phyloP scores from a whole-genome alignment of 2,888 invertebrate species.

The Microchrysa polita region DNA sequence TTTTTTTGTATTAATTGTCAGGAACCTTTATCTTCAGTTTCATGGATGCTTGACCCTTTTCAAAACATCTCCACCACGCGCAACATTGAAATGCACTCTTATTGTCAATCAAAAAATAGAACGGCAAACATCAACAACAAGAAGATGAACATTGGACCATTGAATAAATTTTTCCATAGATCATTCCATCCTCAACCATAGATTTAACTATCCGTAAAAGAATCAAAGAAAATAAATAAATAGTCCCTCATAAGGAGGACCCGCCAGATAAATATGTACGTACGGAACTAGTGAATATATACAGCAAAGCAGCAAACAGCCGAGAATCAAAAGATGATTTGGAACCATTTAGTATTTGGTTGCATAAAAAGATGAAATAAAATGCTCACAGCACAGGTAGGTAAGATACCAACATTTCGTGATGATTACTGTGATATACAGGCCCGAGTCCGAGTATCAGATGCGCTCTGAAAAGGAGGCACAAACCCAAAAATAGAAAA shows the following conservation, averaged over 20 bases:
- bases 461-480: no score
- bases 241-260: conserved; percentile 6
- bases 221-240: conserved; percentile 26
- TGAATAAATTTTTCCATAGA: conserved; percentile 7
- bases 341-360: conserved; percentile 30
- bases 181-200: conserved; percentile 32
- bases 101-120: conserved; percentile 42
- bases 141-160: not conserved
- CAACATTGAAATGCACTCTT: conserved; percentile 39
- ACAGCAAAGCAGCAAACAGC: no score
- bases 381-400: no score
- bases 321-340: conserved; percentile 28
- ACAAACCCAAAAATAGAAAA: no score
- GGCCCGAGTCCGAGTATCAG: no score
- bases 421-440: no score
- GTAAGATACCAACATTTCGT: no score
- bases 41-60: conserved; percentile 35
- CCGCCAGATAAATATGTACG: not conserved
- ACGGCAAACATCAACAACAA: conserved; percentile 39
- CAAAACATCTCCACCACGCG: conserved; percentile 18
- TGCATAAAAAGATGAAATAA: no score
- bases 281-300: conserved; percentile 22
- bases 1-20: no score
- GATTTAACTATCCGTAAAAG: conserved; percentile 32
- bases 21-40: not conserved